Percentiles rank a stretch among this genome's conserved stretches.
phyloP scores from a whole-genome alignment of 2,113 vertebrate species.

The Proteles cristata region DNA sequence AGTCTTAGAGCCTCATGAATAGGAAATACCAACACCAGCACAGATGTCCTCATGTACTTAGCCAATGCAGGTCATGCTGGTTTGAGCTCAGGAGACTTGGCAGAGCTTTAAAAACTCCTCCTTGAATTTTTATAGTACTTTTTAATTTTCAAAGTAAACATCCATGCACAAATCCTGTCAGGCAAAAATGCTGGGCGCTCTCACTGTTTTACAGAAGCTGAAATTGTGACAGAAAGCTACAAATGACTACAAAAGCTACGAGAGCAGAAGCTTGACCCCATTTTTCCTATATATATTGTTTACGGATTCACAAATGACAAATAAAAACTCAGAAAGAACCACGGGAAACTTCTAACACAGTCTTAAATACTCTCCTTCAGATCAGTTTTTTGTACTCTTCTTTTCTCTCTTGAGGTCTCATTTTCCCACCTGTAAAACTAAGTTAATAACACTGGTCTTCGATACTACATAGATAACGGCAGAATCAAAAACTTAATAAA shows the following conservation, averaged over 20 bases:
- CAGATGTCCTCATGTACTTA: not conserved
- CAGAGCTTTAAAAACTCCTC: slow-evolving; percentile 45
- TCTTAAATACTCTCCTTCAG: slow-evolving; percentile 13
- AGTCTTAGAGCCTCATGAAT: not conserved
- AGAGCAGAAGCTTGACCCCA: not conserved
- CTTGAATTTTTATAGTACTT: slow-evolving; percentile 51
- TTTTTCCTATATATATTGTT: not conserved
- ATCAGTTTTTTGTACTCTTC: not conserved
- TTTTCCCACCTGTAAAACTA: slow-evolving; percentile 37
- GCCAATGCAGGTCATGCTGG: not conserved
- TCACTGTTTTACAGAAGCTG: not conserved
- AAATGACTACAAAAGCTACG: not conserved
- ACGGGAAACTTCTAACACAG: not conserved
- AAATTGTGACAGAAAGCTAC: slow-evolving; percentile 5
- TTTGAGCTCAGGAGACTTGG: not conserved
- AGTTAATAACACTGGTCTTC: not conserved
- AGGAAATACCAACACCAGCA: not conserved
- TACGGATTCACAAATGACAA: not conserved
- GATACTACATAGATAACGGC: not conserved
- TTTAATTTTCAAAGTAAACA: slow-evolving; percentile 70
- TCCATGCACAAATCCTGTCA: not conserved
- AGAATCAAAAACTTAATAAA: slow-evolving; percentile 41
- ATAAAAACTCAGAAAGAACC: not conserved
- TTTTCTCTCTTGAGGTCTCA: slow-evolving; percentile 14
- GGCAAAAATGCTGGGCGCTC: not conserved